These are phyloP conservation scores for Listrodromus nycthemerus DNA, from an alignment of 2,888 invertebrate species.

Conservation along the genomic window DNA sequence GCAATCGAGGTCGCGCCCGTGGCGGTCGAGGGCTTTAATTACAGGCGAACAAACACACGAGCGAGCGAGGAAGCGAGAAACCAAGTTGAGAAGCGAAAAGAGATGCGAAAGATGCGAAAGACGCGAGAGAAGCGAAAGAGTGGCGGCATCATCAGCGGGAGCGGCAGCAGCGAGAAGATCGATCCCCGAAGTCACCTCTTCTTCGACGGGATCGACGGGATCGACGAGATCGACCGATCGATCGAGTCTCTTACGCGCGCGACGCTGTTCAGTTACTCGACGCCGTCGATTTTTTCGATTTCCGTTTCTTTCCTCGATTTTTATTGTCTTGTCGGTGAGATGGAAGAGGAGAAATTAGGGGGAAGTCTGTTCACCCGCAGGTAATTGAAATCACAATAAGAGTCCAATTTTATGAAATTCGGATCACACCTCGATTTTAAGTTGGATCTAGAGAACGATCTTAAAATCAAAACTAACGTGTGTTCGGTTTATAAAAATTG, in stretches of 20 bases:
- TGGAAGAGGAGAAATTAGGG: background rate
- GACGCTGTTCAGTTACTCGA: constrained; percentile 38
- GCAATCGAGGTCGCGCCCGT: constrained; percentile 73
- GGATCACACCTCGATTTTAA: no score
- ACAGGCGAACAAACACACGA: constrained; percentile 72
- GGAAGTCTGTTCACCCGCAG: background rate
- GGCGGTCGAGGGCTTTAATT: constrained; percentile 75
- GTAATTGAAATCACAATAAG: background rate
- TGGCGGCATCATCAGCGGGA: constrained; percentile 70
- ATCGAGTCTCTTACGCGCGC: constrained; percentile 46
- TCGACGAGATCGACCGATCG: constrained; percentile 55
- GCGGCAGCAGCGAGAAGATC: constrained; percentile 75
- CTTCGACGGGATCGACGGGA: constrained; percentile 45
- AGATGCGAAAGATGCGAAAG: constrained; percentile 6
- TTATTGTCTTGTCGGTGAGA: background rate
- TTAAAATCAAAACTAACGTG: no score
- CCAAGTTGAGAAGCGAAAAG: constrained; percentile 39
- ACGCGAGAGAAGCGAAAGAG: constrained; percentile 4
- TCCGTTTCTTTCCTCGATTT: background rate
- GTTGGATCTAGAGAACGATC: no score
- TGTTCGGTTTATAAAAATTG: no score
- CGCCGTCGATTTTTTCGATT: constrained; percentile 14
- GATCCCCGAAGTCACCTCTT: constrained; percentile 70
- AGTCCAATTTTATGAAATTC: no score
- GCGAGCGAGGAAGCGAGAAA: constrained; percentile 45